Percentiles rank a stretch among this genome's conserved stretches.
Evolutionary conservation across 1,140 invertebrate species (phyloP).

Genomic region (Subanguina moxae): DNA sequence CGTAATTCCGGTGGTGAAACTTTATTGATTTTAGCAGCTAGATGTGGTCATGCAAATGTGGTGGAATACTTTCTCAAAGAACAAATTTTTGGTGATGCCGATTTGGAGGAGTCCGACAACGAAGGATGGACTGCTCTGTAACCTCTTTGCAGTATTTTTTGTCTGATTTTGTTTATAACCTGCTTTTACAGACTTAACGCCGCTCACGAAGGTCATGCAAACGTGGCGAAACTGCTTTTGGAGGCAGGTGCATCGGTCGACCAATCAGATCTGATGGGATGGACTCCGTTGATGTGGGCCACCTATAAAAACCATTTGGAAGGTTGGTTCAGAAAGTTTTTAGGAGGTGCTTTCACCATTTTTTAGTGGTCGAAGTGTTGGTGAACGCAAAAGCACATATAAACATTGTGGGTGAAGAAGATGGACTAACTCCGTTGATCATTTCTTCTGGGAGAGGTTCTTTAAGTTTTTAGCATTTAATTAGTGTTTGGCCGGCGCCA

Average conservation of each 20-base stretch:
- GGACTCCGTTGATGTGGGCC: conserved; percentile 96
- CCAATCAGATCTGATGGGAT: conserved; percentile 87
- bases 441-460: conserved; percentile 82
- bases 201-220: conserved; percentile 78
- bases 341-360: too few species aligned
- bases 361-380: conserved; percentile 74
- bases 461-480: conserved; percentile 75
- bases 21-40: conserved; percentile 50
- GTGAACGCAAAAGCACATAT: conserved; percentile 83
- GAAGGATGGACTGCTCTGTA: conserved; percentile 85
- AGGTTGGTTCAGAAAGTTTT: not conserved
- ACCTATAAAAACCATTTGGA: conserved; percentile 82
- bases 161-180: too few species aligned
- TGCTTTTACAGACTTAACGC: conserved; percentile 70
- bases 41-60: conserved; percentile 46
- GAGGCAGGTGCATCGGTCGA: conserved; percentile 82
- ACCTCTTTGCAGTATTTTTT: too few species aligned
- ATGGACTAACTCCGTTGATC: conserved; percentile 83
- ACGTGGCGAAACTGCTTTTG: conserved; percentile 76
- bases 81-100: conserved; percentile 14
- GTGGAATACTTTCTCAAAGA: conserved; percentile 40
- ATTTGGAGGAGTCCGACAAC: conserved; percentile 59
- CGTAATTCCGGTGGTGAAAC: conserved; percentile 51
- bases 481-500: too few species aligned
- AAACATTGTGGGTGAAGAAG: conserved; percentile 86